Conservation (phyloP, 2,113 vertebrate genomes). For the Rhagologus leucostigma region DNA sequence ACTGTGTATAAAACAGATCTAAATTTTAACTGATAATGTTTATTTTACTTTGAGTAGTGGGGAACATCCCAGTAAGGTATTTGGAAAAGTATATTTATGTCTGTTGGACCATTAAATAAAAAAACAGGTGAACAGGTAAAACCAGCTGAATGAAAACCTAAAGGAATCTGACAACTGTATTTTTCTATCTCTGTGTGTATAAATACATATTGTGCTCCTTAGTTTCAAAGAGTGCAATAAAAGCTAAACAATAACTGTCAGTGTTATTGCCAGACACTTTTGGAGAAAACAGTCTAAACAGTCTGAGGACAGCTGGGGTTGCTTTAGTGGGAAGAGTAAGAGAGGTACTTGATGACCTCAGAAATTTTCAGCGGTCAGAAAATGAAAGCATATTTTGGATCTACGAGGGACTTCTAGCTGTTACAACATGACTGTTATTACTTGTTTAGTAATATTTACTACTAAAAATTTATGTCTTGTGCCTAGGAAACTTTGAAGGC, state of each 20-base stretch:
- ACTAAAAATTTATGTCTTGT: background rate
- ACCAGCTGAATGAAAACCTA: background rate
- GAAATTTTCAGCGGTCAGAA: background rate
- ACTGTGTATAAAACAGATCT: background rate
- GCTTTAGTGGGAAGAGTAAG: background rate
- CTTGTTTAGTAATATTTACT: background rate
- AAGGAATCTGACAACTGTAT: background rate
- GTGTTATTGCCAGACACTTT: background rate
- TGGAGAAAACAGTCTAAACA: background rate
- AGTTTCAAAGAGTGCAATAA: background rate
- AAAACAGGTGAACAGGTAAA: background rate
- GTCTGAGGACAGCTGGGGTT: background rate
- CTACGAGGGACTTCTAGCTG: background rate
- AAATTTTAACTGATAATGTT: background rate
- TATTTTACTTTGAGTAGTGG: background rate
- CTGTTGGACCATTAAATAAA: background rate
- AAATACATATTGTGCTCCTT: background rate
- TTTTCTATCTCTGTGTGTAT: background rate
- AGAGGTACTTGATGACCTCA: background rate
- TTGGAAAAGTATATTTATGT: background rate
- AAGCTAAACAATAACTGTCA: background rate
- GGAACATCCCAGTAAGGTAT: background rate
- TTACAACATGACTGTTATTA: background rate
- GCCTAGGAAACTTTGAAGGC: background rate
- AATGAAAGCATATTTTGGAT: background rate